Evolutionary conservation across 2,888 invertebrate genomes (phyloP).

Genomic region (Chironomus riparius): DNA sequence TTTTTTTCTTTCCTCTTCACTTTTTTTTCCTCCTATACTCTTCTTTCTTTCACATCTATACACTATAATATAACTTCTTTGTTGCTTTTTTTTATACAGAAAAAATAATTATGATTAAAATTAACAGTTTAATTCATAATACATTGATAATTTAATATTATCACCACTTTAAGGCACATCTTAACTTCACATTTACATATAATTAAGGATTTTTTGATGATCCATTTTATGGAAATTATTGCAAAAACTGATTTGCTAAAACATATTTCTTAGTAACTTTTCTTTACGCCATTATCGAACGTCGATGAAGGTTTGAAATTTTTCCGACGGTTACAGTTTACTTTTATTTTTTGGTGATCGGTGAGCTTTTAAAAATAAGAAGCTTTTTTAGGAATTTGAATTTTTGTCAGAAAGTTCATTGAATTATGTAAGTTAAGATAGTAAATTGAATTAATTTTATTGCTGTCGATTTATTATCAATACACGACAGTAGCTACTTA

Average conservation of each 20-base stretch:
- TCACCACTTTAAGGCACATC: conserved; percentile 15
- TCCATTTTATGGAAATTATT: not conserved
- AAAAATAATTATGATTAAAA: not conserved
- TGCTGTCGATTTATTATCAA: not conserved
- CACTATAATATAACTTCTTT: conserved; percentile 15
- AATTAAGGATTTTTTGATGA: not conserved
- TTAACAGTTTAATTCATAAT: not conserved
- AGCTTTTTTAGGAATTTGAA: not conserved
- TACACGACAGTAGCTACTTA: too few species aligned
- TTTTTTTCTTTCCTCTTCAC: conserved; percentile 1
- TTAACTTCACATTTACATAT: not conserved
- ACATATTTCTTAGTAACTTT: not conserved
- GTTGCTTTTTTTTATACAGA: not conserved
- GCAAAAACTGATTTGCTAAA: not conserved
- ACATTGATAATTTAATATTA: not conserved
- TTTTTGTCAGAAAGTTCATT: not conserved
- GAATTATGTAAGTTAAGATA: not conserved
- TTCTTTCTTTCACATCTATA: not conserved
- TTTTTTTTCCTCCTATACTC: not conserved
- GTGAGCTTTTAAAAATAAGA: not conserved
- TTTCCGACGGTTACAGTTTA: not conserved
- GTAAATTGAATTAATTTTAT: too few species aligned
- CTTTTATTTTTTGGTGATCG: not conserved
- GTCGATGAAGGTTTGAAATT: not conserved
- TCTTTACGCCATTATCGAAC: conserved; percentile 8